Percentiles rank a stretch among this genome's conserved stretches.
Conservation (phyloP, 2,888 invertebrate genomes). For the Zonitis immaculata region DNA sequence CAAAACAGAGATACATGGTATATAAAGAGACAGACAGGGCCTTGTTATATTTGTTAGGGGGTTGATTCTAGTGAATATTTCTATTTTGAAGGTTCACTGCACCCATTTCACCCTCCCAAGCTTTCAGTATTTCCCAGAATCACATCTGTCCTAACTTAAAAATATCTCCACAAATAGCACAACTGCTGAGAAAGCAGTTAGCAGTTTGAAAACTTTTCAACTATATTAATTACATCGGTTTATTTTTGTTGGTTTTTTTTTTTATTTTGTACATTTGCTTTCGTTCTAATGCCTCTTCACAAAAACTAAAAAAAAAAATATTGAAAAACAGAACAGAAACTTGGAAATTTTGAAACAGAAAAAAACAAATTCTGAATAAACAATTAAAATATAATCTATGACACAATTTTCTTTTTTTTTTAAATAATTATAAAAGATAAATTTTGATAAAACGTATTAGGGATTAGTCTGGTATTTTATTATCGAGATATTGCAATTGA, state of each 20-base stretch:
- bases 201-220: conserved; percentile 1
- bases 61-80: conserved; percentile 12
- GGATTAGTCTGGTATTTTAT: too few species aligned
- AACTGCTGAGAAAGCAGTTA: conserved; percentile 10
- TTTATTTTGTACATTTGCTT: too few species aligned
- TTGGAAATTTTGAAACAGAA: too few species aligned
- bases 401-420: too few species aligned
- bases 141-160: conserved; percentile 37
- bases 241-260: too few species aligned
- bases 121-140: conserved; percentile 30
- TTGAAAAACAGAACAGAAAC: not conserved
- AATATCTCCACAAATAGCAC: conserved; percentile 32
- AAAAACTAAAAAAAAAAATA: not conserved
- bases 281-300: not conserved
- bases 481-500: not conserved
- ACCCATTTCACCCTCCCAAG: conserved; percentile 21
- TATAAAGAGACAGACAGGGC: not conserved
- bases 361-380: too few species aligned
- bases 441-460: too few species aligned
- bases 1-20: not conserved
- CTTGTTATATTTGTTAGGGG: conserved; percentile 5
- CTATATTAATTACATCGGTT: not conserved
- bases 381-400: not conserved
- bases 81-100: conserved; percentile 30
- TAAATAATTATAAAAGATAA: too few species aligned